Evolutionary conservation across 2,113 vertebrate genomes (phyloP), one percentile per base, ranked within the genome.

Genomic region (Cebus imitator): DNA sequence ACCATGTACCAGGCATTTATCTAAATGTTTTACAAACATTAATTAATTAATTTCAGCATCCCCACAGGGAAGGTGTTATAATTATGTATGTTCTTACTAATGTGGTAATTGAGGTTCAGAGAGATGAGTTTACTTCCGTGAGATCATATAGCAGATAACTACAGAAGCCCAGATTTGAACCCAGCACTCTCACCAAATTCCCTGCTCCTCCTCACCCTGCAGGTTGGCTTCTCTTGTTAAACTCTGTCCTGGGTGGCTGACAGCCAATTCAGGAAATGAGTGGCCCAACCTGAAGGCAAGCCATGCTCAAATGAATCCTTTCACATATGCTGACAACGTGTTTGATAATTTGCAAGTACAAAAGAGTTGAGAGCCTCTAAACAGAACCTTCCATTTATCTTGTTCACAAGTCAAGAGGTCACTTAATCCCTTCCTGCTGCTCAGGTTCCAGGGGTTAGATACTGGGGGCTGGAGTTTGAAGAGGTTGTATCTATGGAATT

Each of bases 1-100:
- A 55, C 30, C 52, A 11, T 37, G 84, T 58, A 73, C 10, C 73
- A 95, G 23, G 8, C 50, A 43, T 89, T 93, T 18, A 82, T 82
- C 32, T 80, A 90, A 93, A 78, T 58, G 20, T 11, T 95, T 88
- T 83, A 75, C 14, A 96, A 86, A 61, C 64, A 92, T 82, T 75
- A 80, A 50, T 66, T 55, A 50, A 76, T 72, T 90, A 78, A 68
- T 84, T 90, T 37, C n/a, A 32, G 23, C 68, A 88, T 85, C 27
- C 21, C 37, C 16, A 79, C 8, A 37, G 43, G 21, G 58, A 55
- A 70, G 10, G 6, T 81, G 45, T 58, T 50, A 43, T 52, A 83
- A 73, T 93, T 81, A 73, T 1, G 0, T 66, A 48, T 68, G 66
- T 64, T 66, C 43, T 50, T 57, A 9, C 13, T 58, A 45, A 78